Conservation (phyloP, 2,888 invertebrate species). For the Calameuta idolon region DNA sequence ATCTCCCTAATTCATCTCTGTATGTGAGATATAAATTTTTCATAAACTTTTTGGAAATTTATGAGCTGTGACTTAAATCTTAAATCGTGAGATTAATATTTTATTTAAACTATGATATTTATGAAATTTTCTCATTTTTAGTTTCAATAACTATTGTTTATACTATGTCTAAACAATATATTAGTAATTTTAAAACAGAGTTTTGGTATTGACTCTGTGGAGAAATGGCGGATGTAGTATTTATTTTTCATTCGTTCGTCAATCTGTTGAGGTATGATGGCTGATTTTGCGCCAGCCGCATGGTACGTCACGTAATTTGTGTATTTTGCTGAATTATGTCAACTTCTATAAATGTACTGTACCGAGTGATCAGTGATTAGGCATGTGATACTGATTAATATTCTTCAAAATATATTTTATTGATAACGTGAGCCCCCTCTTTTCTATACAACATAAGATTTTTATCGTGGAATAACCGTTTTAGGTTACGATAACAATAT, state of each 20-base stretch:
- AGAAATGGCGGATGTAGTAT: not conserved
- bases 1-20: no score
- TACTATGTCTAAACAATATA: not conserved
- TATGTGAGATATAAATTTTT: not conserved
- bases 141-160: not conserved
- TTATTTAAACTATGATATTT: not conserved
- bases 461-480: not conserved
- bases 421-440: not conserved
- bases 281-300: constrained; percentile 44
- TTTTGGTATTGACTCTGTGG: not conserved
- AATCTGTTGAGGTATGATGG: constrained; percentile 1
- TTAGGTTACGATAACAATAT: not conserved
- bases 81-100: not conserved
- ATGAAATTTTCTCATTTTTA: not conserved
- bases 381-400: not conserved
- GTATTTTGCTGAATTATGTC: constrained; percentile 20
- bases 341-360: constrained; percentile 5
- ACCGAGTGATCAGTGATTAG: not conserved
- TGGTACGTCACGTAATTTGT: constrained; percentile 44
- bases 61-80: not conserved
- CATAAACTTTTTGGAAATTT: not conserved
- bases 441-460: not conserved
- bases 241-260: not conserved
- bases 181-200: not conserved
- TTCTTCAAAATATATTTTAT: not conserved